Percentiles rank a stretch among this genome's conserved stretches.
phyloP scores from a whole-genome alignment of 2,888 invertebrate genomes.

The Lamellibrachia columna region DNA sequence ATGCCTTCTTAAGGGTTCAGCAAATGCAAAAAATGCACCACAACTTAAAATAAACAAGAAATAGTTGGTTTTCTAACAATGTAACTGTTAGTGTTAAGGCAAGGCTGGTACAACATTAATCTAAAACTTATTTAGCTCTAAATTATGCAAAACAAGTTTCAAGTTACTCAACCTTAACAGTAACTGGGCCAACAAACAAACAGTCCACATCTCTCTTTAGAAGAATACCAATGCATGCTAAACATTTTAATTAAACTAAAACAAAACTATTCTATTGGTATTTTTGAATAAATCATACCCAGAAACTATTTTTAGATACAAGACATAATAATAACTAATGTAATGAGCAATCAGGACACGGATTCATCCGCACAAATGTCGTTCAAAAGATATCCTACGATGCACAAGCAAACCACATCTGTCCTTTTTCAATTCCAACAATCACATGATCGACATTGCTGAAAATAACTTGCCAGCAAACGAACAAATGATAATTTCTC shows the following conservation, averaged over 20 bases:
- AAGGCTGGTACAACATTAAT: background rate
- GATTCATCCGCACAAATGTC: background rate
- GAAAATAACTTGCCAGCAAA: conserved; percentile 6
- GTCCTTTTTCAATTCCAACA: background rate
- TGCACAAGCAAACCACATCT: background rate
- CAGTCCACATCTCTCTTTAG: too few relatives aligned
- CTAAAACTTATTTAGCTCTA: background rate
- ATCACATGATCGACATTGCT: background rate
- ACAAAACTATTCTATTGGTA: too few relatives aligned
- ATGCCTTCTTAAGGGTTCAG: background rate
- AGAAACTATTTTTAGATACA: background rate
- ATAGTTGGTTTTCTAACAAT: too few relatives aligned
- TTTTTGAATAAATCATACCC: background rate
- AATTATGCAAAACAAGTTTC: background rate
- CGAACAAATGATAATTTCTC: background rate
- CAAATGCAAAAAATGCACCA: background rate
- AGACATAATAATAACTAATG: background rate
- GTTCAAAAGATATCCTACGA: background rate
- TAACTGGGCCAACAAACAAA: too few relatives aligned
- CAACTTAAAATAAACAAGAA: too few relatives aligned
- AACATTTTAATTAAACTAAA: too few relatives aligned
- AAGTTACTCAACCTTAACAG: background rate
- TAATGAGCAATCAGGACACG: background rate
- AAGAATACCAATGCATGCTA: too few relatives aligned
- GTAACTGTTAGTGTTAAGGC: too few relatives aligned